Conservation (phyloP, 2,888 invertebrate species). For the Andrena minutula region DNA sequence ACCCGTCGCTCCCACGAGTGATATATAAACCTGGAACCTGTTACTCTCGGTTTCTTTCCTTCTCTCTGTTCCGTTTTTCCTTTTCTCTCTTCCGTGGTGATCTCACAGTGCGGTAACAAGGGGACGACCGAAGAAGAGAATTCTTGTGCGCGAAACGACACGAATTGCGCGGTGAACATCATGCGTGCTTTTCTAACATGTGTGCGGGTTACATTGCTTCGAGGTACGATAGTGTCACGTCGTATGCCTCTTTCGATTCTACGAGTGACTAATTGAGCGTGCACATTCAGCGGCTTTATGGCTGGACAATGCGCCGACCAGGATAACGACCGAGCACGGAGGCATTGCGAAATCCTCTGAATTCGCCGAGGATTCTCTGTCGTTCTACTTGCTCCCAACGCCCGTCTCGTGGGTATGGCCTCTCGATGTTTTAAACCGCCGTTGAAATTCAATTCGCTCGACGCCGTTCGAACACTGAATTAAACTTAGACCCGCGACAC, state of each 20-base stretch:
- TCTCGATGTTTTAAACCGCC: constrained; percentile 8
- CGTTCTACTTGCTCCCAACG: constrained; percentile 13
- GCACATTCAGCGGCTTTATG: constrained; percentile 56
- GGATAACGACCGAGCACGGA: constrained; percentile 42
- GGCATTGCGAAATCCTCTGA: constrained; percentile 30
- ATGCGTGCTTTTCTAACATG: constrained; percentile 51
- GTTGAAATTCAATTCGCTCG: constrained; percentile 2
- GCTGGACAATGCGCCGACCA: constrained; percentile 48
- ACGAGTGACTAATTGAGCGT: constrained; percentile 63
- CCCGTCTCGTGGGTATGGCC: constrained; percentile 57
- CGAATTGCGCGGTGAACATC: constrained; percentile 47
- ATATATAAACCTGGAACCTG: no score
- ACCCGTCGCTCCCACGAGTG: no score
- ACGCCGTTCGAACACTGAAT: not conserved
- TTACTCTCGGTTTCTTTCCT: not conserved
- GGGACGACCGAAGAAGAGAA: constrained; percentile 6
- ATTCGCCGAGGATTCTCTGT: constrained; percentile 31
- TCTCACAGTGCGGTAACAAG: constrained; percentile 30
- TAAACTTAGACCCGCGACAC: not conserved
- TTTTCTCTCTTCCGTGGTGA: constrained; percentile 23
- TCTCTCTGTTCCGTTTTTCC: constrained; percentile 2
- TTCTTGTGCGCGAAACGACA: constrained; percentile 35
- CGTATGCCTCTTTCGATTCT: constrained; percentile 54
- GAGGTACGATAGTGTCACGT: constrained; percentile 50
- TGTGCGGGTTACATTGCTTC: constrained; percentile 54